phyloP scores from a whole-genome alignment of 2,113 vertebrate genomes.

The Artemisiospiza belli region DNA sequence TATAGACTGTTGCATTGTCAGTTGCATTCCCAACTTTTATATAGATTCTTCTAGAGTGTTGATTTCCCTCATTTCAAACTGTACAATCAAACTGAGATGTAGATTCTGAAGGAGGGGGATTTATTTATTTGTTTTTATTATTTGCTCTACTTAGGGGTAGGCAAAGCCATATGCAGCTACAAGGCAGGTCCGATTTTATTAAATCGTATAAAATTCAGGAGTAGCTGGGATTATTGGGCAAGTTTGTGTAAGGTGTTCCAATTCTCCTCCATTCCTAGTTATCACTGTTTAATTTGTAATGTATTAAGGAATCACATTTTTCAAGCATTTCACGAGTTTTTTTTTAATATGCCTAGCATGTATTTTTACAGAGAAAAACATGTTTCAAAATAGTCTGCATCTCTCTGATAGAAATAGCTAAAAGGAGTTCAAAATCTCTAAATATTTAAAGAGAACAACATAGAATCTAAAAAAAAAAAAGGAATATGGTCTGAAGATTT shows the following conservation, averaged over 20 bases:
- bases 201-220: background rate
- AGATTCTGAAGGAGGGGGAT: background rate
- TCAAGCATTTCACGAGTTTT: background rate
- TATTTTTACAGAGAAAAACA: background rate
- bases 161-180: background rate
- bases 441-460: background rate
- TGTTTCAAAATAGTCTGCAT: background rate
- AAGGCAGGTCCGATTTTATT: background rate
- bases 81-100: background rate
- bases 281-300: background rate
- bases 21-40: background rate
- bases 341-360: background rate
- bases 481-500: background rate
- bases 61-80: background rate
- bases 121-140: background rate
- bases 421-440: background rate
- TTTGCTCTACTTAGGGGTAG: background rate
- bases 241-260: background rate
- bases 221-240: background rate
- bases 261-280: background rate
- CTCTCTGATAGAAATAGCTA: background rate
- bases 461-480: background rate
- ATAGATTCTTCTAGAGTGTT: background rate
- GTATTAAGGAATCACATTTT: background rate
- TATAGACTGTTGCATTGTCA: background rate